phyloP scores from a whole-genome alignment of 2,888 invertebrate species.

The Pinctada fucata region DNA sequence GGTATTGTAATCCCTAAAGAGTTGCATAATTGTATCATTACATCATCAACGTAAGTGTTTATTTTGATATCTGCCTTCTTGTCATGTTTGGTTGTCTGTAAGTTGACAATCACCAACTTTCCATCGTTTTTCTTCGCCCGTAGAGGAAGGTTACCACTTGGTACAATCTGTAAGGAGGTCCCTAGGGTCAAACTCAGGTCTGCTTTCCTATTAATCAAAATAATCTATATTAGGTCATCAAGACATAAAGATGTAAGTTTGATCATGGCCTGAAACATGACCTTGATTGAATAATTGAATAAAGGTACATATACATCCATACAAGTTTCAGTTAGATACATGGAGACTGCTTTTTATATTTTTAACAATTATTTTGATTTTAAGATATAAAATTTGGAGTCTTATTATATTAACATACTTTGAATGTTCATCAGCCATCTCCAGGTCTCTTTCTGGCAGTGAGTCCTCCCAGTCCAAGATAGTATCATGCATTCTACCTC shows the following conservation, averaged over 20 bases:
- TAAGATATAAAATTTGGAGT: not conserved
- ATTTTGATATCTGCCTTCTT: slow-evolving; percentile 93
- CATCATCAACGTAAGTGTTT: slow-evolving; percentile 91
- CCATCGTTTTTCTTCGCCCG: slow-evolving; percentile 88
- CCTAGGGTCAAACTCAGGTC: slow-evolving; percentile 96
- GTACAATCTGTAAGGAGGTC: slow-evolving; percentile 98
- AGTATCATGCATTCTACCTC: slow-evolving; percentile 91
- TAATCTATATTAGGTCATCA: slow-evolving; percentile 6
- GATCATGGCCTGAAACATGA: too few species aligned
- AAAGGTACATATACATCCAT: too few species aligned
- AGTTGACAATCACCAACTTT: slow-evolving; percentile 93
- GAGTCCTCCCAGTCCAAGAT: slow-evolving; percentile 98
- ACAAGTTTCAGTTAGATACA: too few species aligned
- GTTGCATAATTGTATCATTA: slow-evolving; percentile 79
- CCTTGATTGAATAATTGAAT: too few species aligned
- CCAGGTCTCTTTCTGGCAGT: slow-evolving; percentile 82
- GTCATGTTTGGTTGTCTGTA: slow-evolving; percentile 98
- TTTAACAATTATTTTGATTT: too few species aligned
- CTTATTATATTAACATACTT: slow-evolving; percentile 80
- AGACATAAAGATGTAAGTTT: not conserved
- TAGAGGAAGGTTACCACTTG: slow-evolving; percentile 95
- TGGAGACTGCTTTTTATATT: too few species aligned
- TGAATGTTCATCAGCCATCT: slow-evolving; percentile 89
- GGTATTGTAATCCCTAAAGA: slow-evolving; percentile 86
- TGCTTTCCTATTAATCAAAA: slow-evolving; percentile 83